Percentiles rank a stretch among this genome's conserved stretches.
phyloP scores from a whole-genome alignment of 1,140 invertebrate genomes.

The Drosophila chauvacae region DNA sequence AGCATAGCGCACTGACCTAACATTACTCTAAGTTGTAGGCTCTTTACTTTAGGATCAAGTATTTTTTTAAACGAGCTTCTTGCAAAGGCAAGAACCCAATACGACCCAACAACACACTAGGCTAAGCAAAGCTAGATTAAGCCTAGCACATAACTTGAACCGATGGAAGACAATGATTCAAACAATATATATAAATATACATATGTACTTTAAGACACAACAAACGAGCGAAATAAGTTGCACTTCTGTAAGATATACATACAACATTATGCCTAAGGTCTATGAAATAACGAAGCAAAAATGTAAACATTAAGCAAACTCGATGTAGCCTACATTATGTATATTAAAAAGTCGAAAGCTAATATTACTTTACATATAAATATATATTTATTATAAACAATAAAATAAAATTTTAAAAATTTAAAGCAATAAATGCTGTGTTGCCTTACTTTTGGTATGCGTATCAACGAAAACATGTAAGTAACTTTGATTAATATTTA shows the following conservation, averaged over 20 bases:
- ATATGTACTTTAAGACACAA: slow-evolving; percentile 62
- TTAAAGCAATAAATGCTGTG: slow-evolving; percentile 42
- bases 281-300: slow-evolving; percentile 61
- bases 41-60: slow-evolving; percentile 45
- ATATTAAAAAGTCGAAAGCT: slow-evolving; percentile 68
- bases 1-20: slow-evolving; percentile 74
- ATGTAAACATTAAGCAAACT: slow-evolving; percentile 69
- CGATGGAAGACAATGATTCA: slow-evolving; percentile 77
- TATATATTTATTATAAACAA: slow-evolving; percentile 81
- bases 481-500: background rate
- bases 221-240: slow-evolving; percentile 37
- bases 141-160: slow-evolving; percentile 41
- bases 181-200: slow-evolving; percentile 41
- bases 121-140: slow-evolving; percentile 52
- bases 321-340: slow-evolving; percentile 68
- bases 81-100: slow-evolving; percentile 10
- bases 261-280: slow-evolving; percentile 53
- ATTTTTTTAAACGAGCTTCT: slow-evolving; percentile 63
- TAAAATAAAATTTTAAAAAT: slow-evolving; percentile 80
- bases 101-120: slow-evolving; percentile 26
- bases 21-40: slow-evolving; percentile 60
- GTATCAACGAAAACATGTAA: background rate
- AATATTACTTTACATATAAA: slow-evolving; percentile 59
- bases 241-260: slow-evolving; percentile 76
- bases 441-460: background rate